Evolutionary conservation across 2,797 vertebrate genomes (phyloP).

Genomic region (Saguinus oedipus): DNA sequence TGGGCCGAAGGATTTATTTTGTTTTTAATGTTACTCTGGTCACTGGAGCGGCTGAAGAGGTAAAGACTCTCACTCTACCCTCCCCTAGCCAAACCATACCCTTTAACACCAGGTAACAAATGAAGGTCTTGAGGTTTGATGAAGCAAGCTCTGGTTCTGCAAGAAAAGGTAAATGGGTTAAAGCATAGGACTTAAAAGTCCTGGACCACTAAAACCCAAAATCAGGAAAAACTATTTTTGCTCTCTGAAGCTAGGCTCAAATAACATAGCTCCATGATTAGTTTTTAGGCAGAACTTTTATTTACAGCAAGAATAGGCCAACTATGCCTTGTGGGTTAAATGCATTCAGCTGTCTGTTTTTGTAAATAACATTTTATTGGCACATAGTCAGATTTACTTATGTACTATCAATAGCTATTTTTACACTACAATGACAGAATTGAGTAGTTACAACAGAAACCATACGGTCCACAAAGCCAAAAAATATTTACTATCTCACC

Average conservation of each 20-base stretch:
- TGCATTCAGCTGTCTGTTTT: neutral
- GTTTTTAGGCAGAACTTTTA: constrained; percentile 39
- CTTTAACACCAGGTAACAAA: too few species aligned
- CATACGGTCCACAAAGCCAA: neutral
- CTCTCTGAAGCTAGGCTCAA: neutral
- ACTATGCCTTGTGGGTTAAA: neutral
- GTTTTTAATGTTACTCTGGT: constrained; percentile 44
- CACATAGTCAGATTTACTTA: neutral
- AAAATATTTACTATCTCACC: constrained; percentile 18
- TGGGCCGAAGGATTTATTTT: neutral
- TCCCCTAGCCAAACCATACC: neutral
- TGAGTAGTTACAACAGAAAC: constrained; percentile 21
- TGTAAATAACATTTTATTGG: constrained; percentile 14
- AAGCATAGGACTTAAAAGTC: constrained; percentile 25
- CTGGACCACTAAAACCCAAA: constrained; percentile 25
- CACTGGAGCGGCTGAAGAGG: neutral
- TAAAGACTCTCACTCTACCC: neutral
- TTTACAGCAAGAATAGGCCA: constrained; percentile 9
- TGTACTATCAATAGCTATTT: neutral
- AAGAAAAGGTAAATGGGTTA: too few species aligned
- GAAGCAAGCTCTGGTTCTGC: too few species aligned
- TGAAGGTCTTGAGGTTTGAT: too few species aligned
- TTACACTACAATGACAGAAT: neutral
- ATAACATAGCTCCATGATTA: constrained; percentile 4
- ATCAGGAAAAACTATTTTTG: constrained; percentile 41